Percentiles rank a stretch among this genome's conserved stretches.
These are phyloP conservation scores for Ptilorrhoa leucosticta DNA, from an alignment of 2,113 vertebrate genomes.

Conservation along the genomic window DNA sequence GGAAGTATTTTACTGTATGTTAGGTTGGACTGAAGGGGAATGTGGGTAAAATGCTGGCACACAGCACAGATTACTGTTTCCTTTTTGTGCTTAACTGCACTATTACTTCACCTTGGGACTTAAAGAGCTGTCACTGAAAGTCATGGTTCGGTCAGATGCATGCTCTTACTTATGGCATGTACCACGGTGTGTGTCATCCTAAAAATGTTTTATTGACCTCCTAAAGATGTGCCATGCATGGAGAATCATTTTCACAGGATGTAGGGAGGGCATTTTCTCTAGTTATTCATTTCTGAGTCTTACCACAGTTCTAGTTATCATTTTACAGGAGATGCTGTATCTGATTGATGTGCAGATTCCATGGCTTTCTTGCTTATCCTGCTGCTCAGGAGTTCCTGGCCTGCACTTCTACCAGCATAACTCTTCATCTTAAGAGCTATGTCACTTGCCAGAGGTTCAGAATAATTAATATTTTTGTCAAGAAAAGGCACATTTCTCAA, in stretches of 20 bases:
- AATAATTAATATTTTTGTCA: neutral
- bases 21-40: neutral
- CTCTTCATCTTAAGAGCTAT: neutral
- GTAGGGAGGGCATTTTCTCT: neutral
- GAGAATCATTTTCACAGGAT: neutral
- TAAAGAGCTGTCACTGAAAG: constrained; percentile 15
- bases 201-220: constrained; percentile 29
- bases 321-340: rapidly evolving
- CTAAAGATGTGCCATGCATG: neutral
- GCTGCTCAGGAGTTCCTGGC: neutral
- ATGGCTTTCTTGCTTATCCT: neutral
- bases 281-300: constrained; percentile 10
- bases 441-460: neutral
- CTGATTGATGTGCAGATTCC: neutral
- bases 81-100: neutral
- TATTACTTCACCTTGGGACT: neutral
- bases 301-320: neutral
- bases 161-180: neutral
- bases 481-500: neutral
- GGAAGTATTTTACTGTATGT: neutral
- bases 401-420: neutral
- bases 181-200: neutral
- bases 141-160: neutral
- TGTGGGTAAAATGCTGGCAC: neutral
- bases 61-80: neutral